Percentiles rank a stretch among this genome's conserved stretches.
phyloP scores from a whole-genome alignment of 2,888 invertebrate genomes.

The Nomada ruficornis region DNA sequence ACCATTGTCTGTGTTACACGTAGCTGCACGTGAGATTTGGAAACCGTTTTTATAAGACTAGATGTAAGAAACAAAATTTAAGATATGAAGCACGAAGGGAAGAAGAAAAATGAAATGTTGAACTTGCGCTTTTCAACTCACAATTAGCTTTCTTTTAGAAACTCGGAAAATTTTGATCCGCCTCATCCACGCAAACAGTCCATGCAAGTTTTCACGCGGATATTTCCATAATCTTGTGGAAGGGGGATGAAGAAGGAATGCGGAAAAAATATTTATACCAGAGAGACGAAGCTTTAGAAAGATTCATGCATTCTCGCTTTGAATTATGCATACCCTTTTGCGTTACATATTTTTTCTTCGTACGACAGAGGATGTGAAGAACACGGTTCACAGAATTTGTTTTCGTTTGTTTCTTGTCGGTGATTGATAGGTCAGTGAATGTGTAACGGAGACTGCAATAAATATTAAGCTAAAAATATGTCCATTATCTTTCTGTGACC shows the following conservation, averaged over 20 bases:
- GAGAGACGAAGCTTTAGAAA: too few species aligned
- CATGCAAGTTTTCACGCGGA: neutral
- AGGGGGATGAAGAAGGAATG: neutral
- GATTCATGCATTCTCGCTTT: neutral
- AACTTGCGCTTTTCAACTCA: neutral
- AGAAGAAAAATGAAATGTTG: neutral
- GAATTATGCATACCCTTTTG: neutral
- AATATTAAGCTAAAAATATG: too few species aligned
- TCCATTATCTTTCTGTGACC: too few species aligned
- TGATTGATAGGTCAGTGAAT: neutral
- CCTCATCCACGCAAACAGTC: conserved; percentile 3
- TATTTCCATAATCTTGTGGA: conserved; percentile 12
- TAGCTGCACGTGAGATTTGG: too few species aligned
- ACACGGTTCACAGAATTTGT: neutral
- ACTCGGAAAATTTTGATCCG: neutral
- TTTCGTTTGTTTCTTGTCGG: neutral
- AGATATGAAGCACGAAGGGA: too few species aligned
- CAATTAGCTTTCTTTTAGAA: conserved; percentile 9
- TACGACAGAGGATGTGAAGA: neutral
- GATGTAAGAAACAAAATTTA: too few species aligned
- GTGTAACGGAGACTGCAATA: neutral
- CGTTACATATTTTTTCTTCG: neutral
- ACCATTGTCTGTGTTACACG: too few species aligned
- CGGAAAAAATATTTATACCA: neutral
- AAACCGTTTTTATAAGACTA: too few species aligned